Conservation (phyloP, 2,888 invertebrate genomes). For the Rhamphomyia laevipes region DNA sequence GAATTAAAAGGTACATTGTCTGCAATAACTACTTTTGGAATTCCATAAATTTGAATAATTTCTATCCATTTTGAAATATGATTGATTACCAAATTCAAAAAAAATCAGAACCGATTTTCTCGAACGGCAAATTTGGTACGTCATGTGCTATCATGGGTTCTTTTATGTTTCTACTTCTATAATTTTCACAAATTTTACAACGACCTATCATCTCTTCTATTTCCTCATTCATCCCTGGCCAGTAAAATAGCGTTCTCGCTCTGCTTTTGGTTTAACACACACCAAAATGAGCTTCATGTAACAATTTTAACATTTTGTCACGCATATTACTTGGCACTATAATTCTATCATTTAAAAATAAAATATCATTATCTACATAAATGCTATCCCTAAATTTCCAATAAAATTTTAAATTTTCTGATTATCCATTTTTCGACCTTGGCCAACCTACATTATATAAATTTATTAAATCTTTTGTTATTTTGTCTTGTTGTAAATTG, state of each 20-base stretch:
- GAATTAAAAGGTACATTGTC: constrained; percentile 12
- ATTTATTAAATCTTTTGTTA: no score
- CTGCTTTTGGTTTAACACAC: not conserved
- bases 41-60: constrained; percentile 12
- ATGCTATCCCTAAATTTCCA: not conserved
- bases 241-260: not conserved
- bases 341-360: constrained; percentile 4
- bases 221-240: not conserved
- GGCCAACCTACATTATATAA: no score
- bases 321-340: constrained; percentile 3
- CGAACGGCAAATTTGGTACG: constrained; percentile 12
- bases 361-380: not conserved
- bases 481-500: no score
- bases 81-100: constrained; percentile 10
- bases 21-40: constrained; percentile 4
- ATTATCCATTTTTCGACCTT: no score
- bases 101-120: constrained; percentile 13
- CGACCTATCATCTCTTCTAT: not conserved
- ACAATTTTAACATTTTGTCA: constrained; percentile 11
- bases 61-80: constrained; percentile 14
- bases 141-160: constrained; percentile 14
- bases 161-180: not conserved
- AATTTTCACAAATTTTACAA: not conserved
- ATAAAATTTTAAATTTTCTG: not conserved
- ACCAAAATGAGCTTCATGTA: not conserved